Evolutionary conservation across 2,888 invertebrate genomes (phyloP), one percentile per base, ranked within the genome.

Genomic region (Argynnis bischoffii): DNA sequence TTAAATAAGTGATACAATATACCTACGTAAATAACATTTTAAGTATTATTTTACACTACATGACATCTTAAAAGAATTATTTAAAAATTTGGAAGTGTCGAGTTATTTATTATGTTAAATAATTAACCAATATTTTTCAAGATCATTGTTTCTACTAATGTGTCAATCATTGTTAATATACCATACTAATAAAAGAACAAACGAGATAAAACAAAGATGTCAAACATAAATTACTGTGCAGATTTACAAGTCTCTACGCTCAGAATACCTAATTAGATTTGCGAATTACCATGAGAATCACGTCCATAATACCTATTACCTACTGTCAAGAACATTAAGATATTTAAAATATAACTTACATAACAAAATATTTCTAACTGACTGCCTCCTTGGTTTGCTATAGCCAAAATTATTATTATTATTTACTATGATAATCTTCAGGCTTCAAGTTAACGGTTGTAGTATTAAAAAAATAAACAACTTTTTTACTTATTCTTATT

Each of bases 161-260:
- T 69, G 69, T 69, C 46, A 69, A 69, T 41, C 11, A 41, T 66
- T 31, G 59, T 48, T 60, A 54, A 11, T 41, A 61, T 31, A 59
- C 46, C 57, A 67, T 16, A 55, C 53, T 55, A 64, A 64, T 63
- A 69, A 57, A 48, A 66, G 61, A 66, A 69, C 48, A 66, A 65
- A 64, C 47, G 56, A 69, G 60, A 60, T 56, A 66, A 64, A 67
- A 50, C 68, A 68, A 71, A 64, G 59, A 65, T 68, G 65, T 55
- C 66, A 65, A 65, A 57, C 63, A 67, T 55, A 69, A 70, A 66
- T 57, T 53, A 67, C 64, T 67, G 71, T 63, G 56, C 51, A 60
- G 69, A 72, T 69, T 69, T 72, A 71, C 66, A 65, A 63, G 70
- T 63, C 54, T 59, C 53, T 68, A 69, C 66, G 69, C 50, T 71